These are phyloP conservation scores for Pteronura brasiliensis DNA, from an alignment of 2,113 vertebrate genomes.

Conservation along the genomic window DNA sequence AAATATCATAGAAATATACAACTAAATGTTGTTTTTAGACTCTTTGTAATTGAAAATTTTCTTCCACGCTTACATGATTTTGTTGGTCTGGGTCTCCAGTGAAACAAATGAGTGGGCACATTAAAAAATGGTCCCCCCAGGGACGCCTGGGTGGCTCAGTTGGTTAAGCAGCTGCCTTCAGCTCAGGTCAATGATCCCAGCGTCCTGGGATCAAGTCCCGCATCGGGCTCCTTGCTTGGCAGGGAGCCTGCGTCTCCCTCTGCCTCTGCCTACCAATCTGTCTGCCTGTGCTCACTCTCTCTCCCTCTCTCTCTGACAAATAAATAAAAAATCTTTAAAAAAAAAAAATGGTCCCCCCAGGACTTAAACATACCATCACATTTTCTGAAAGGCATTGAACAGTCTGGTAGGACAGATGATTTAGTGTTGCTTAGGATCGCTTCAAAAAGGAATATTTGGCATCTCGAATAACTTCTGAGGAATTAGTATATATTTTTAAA, in stretches of 20 bases:
- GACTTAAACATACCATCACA: background rate
- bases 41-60: background rate
- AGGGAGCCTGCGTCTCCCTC: too few relatives aligned
- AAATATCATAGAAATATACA: background rate
- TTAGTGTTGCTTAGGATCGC: background rate
- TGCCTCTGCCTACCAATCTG: too few relatives aligned
- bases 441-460: background rate
- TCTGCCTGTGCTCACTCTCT: too few relatives aligned
- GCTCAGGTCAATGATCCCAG: too few relatives aligned
- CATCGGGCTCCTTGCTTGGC: too few relatives aligned
- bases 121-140: background rate
- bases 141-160: too few relatives aligned
- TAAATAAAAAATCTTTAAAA: too few relatives aligned
- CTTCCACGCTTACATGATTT: background rate
- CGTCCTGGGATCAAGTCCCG: too few relatives aligned
- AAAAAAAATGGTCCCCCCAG: background rate
- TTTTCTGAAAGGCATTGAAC: background rate
- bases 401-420: background rate
- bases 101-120: background rate
- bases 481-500: constrained; percentile 13
- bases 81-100: background rate
- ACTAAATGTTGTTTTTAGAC: background rate
- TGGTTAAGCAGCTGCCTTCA: too few relatives aligned
- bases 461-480: constrained; percentile 5
- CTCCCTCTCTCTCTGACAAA: too few relatives aligned